These are phyloP conservation scores for Achatina immaculata DNA, from an alignment of 1,140 invertebrate species.

Conservation along the genomic window DNA sequence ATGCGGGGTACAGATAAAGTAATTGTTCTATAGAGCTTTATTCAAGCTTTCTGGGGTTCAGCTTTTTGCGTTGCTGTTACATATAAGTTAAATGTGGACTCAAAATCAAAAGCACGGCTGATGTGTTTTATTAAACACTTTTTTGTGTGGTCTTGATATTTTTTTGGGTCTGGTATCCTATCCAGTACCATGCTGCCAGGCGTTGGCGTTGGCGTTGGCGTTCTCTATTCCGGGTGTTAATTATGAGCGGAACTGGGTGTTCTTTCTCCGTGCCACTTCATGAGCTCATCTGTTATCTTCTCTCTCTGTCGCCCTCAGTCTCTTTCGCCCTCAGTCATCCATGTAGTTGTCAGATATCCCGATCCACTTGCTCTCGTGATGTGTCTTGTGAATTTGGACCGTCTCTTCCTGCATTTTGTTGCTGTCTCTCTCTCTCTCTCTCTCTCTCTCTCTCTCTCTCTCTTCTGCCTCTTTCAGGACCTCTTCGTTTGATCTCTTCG, in stretches of 20 bases:
- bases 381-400: background rate
- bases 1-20: no score
- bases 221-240: background rate
- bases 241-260: no score
- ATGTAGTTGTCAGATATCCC: background rate
- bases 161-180: background rate
- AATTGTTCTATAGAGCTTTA: no score
- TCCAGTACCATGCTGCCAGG: no score
- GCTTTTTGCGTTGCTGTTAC: no score
- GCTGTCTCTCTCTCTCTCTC: slow-evolving; percentile 33
- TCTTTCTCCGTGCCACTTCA: no score
- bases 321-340: slow-evolving; percentile 1
- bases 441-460: background rate
- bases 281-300: no score
- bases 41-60: no score
- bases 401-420: background rate
- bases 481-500: no score
- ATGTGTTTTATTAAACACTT: background rate
- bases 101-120: no score
- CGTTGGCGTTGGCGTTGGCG: background rate
- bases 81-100: no score
- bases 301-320: slow-evolving; percentile 7
- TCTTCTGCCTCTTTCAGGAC: no score
- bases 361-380: background rate
- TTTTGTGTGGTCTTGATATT: background rate